Percentiles rank a stretch among this genome's conserved stretches.
Conservation (phyloP, 2,797 vertebrate species). For the Valencia hispanica region DNA sequence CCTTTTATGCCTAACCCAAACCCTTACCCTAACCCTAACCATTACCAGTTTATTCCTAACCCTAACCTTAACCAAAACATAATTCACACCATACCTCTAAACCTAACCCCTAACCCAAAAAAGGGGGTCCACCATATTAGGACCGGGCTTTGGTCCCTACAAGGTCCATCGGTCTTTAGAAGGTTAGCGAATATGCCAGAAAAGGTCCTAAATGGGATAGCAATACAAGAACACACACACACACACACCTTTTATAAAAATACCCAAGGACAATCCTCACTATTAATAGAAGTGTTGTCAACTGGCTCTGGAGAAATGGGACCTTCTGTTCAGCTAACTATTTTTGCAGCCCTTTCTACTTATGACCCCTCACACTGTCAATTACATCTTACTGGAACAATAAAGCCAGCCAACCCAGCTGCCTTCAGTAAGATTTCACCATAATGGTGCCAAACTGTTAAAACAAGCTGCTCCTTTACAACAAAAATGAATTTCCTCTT, state of each 20-base stretch:
- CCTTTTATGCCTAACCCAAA: too few relatives aligned
- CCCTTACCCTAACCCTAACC: too few relatives aligned
- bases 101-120: too few relatives aligned
- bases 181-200: too few relatives aligned
- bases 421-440: background rate
- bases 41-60: too few relatives aligned
- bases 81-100: too few relatives aligned
- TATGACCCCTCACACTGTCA: slow-evolving; percentile 56
- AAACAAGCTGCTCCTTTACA: background rate
- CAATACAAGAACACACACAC: too few relatives aligned
- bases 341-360: slow-evolving; percentile 72
- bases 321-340: slow-evolving; percentile 77
- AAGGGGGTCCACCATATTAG: too few relatives aligned
- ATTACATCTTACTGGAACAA: slow-evolving; percentile 44
- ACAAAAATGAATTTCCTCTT: background rate
- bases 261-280: slow-evolving; percentile 82
- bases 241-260: slow-evolving; percentile 77
- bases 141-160: too few relatives aligned
- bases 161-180: too few relatives aligned
- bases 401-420: background rate
- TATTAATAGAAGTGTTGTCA: slow-evolving; percentile 82
- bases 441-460: background rate
- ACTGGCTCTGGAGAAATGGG: slow-evolving; percentile 74
- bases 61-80: too few relatives aligned
- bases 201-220: too few relatives aligned